Conservation (phyloP, 2,797 vertebrate genomes). For the Buceros bicornis region DNA sequence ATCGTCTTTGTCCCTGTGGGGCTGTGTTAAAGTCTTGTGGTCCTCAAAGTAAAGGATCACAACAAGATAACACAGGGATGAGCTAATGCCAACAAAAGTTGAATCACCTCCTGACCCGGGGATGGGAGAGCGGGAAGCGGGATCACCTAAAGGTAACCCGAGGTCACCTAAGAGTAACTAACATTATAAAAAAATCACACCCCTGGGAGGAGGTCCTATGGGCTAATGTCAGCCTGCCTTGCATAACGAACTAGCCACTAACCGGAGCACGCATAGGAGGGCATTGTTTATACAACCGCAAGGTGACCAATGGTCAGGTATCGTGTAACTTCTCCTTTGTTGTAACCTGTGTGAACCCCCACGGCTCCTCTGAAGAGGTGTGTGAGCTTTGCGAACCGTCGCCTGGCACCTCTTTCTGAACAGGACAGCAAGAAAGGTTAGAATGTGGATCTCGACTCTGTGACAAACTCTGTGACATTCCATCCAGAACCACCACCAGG, state of each 20-base stretch:
- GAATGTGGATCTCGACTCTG: background rate
- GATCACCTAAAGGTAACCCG: background rate
- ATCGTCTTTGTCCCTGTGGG: background rate
- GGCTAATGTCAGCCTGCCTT: background rate
- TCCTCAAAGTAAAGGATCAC: background rate
- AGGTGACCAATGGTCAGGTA: background rate
- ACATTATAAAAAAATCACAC: background rate
- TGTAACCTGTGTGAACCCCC: background rate
- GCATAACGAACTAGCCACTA: background rate
- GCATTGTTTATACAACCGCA: background rate
- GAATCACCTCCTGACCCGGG: background rate
- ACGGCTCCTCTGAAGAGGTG: background rate
- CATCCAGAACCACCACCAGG: rapidly evolving
- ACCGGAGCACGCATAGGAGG: background rate
- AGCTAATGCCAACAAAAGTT: background rate
- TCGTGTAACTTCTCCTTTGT: background rate
- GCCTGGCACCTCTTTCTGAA: background rate
- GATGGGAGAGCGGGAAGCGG: background rate
- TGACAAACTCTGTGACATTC: background rate
- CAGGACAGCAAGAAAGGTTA: background rate
- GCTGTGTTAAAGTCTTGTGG: background rate
- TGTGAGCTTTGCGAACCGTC: background rate
- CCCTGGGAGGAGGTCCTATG: background rate
- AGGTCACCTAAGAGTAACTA: background rate
- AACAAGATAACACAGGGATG: background rate